Base-by-base conservation (phyloP, 2,888 invertebrate genomes). In the Cylloceria caligata region DNA sequence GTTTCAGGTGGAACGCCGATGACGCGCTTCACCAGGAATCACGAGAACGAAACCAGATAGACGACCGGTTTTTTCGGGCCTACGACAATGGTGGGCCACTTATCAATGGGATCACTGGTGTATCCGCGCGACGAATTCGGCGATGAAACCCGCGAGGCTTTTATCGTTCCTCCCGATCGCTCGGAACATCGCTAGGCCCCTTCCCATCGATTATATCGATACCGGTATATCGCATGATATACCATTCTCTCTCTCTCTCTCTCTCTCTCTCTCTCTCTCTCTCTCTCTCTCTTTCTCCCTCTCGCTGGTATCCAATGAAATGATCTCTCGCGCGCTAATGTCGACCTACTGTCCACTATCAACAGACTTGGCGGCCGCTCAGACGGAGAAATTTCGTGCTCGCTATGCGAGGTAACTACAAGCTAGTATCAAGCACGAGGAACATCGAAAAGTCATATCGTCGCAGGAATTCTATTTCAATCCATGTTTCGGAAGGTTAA, bases 21-120 rank as follows among this genome's bases (percentile, higher is more conserved):
- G 55, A 55, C 55, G 55, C 57, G 47, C 30, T 71, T 75, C 45
- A 62, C 45, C 55, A 65, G 45, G 65, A 27, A 52, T 60, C 62
- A 30, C 39, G 42, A 34, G 24, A 36, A 36, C 30, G 64, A 49
- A n/a, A 27, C 9, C 34, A n/a, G 24, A 11, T n/a, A n/a, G 27
- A 19, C 57, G 24, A 57, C 19, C 57, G 27, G 69, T 52, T 86
- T 88, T 85, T 87, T 88, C 75, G 83, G 86, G 86, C 85, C 88
- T 90, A 90, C 89, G 90, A 89, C 90, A 90, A 89, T 91, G 89
- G 87, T 89, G 89, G 86, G 85, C 90, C 87, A 91, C 91, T 91
- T 91, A 91, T 91, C 92, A 92, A 91, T 91, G 90, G 87, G 91
- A 91, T 89, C 89, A 91, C 88, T 89, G 89, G 89, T 88, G 84